A percentile compares a stretch with the other conserved stretches of the same genome.
Evolutionary conservation across 1,140 invertebrate species (phyloP).

Genomic region (Gryllus bimaculatus): DNA sequence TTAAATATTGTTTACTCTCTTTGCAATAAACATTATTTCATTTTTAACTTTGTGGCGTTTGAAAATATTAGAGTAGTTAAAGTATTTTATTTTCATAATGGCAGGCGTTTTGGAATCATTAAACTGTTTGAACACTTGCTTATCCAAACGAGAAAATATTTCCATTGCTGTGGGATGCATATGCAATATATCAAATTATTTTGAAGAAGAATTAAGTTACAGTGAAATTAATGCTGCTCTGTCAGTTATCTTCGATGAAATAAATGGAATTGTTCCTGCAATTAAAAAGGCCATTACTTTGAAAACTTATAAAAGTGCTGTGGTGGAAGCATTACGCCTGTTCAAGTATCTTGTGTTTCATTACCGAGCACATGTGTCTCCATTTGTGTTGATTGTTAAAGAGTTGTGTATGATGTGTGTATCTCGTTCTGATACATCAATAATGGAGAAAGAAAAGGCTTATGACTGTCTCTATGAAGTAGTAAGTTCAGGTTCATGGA

Average conservation of each 20-base stretch:
- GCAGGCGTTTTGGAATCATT: neutral
- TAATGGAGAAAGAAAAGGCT: neutral
- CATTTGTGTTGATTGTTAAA: neutral
- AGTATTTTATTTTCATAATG: neutral
- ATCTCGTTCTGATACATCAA: neutral
- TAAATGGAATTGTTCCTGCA: neutral
- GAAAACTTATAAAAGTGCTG: neutral
- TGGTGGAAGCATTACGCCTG: neutral
- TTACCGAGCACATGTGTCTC: neutral
- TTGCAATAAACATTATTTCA: no score
- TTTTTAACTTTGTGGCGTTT: no score
- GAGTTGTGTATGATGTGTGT: neutral
- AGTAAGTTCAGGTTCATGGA: neutral
- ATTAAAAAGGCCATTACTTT: neutral
- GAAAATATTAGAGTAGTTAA: no score
- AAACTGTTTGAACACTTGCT: neutral
- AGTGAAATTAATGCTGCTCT: neutral
- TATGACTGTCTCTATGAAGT: neutral
- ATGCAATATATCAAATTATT: neutral
- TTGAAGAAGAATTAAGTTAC: neutral
- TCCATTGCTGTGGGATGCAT: neutral
- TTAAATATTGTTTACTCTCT: no score
- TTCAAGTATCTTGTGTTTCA: neutral
- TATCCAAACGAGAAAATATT: neutral
- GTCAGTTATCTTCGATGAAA: neutral